Base-by-base conservation (phyloP, 2,113 vertebrate genomes). In the Ascaphus truei region DNA sequence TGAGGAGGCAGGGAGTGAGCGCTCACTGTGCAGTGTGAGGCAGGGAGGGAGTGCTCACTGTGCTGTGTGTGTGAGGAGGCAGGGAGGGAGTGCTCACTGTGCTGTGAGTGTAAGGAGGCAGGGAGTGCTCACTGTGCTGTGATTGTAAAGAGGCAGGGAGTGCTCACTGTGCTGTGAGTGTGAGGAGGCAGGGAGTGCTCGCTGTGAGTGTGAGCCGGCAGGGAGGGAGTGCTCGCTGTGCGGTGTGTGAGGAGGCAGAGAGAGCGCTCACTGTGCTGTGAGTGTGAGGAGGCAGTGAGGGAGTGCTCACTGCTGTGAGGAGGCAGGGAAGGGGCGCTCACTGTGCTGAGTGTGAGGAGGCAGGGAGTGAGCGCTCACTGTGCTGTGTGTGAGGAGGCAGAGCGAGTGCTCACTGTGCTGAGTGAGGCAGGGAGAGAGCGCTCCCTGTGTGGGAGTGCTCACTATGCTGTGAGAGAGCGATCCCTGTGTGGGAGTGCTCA, bases 241-340 rank as follows among this genome's bases (percentile, higher is more conserved):
- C 57, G 8, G 23, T n/a, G n/a, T n/a, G n/a, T n/a, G n/a, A n/a
- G n/a, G n/a, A n/a, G n/a, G n/a, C n/a, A 4, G 18, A 13, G n/a
- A n/a, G n/a, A n/a, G n/a, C n/a, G n/a, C n/a, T n/a, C 6, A 37
- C 16, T 9, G 12, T n/a, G n/a, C n/a, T n/a, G n/a, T n/a, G n/a
- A n/a, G n/a, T n/a, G n/a, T n/a, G n/a, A n/a, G 2, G 52, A 10
- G n/a, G n/a, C n/a, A n/a, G n/a, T n/a, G n/a, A n/a, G n/a, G n/a
- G n/a, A n/a, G n/a, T n/a, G n/a, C n/a, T n/a, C n/a, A n/a, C n/a
- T n/a, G n/a, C n/a, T n/a, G n/a, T n/a, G n/a, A n/a, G n/a, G n/a
- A n/a, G 71, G 68, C 81, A 90, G 87, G 91, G 91, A 81, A 83
- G 88, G 56, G 27, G 68, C 27, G 62, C 26, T 22, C n/a, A n/a